Conservation (phyloP, 2,113 vertebrate species). For the Podarcis muralis region DNA sequence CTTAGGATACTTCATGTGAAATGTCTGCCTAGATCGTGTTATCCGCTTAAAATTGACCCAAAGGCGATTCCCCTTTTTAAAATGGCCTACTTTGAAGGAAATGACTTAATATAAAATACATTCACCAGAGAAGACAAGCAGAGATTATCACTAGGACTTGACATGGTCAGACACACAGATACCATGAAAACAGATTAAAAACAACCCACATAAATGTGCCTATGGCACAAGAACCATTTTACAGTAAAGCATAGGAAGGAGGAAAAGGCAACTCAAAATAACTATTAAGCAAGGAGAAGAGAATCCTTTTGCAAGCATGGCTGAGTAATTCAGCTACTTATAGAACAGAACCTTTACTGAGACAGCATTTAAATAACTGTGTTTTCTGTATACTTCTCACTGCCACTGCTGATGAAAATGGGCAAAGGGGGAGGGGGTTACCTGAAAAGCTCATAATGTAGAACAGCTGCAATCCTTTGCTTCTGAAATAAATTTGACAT, state of each 20-base stretch:
- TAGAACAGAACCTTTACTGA: accelerated
- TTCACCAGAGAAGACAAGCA: neutral
- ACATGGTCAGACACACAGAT: accelerated
- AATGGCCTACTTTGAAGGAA: neutral
- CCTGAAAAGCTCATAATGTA: accelerated
- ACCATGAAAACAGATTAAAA: conserved; percentile 16
- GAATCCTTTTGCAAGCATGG: neutral
- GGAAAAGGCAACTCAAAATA: neutral
- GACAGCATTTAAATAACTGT: neutral
- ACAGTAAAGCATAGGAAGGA: accelerated
- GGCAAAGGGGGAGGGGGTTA: neutral
- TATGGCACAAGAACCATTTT: accelerated
- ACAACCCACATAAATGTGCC: neutral
- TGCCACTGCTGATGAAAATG: neutral
- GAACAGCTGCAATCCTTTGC: neutral
- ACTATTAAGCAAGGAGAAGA: neutral
- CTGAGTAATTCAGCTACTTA: accelerated
- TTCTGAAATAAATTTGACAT: accelerated
- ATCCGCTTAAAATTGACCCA: accelerated
- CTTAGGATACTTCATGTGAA: neutral
- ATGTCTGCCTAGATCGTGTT: accelerated
- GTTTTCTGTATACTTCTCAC: accelerated
- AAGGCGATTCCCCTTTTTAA: accelerated
- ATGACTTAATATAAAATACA: neutral
- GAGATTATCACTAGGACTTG: no score